phyloP scores from a whole-genome alignment of 2,797 vertebrate genomes.

The Columba guinea region DNA sequence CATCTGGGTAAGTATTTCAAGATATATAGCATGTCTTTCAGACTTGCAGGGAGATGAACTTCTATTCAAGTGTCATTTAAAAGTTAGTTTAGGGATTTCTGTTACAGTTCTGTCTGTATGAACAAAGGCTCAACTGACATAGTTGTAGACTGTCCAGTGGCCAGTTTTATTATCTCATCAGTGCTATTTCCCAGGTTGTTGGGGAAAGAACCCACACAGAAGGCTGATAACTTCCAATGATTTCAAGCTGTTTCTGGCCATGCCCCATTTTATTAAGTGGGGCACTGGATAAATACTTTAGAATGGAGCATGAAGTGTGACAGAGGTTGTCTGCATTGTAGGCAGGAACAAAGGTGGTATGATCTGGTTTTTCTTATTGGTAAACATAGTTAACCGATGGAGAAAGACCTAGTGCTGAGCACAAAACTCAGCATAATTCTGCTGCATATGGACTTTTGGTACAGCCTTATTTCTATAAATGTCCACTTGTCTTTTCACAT shows the following conservation, averaged over 20 bases:
- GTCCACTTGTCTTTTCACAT: neutral
- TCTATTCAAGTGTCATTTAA: neutral
- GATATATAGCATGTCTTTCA: neutral
- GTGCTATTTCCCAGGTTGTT: neutral
- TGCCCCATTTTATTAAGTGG: neutral
- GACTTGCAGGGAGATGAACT: neutral
- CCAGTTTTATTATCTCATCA: neutral
- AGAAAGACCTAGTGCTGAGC: neutral
- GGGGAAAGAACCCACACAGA: neutral
- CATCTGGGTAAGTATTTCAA: neutral
- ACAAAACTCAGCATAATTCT: neutral
- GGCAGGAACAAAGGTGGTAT: neutral
- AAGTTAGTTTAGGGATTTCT: neutral
- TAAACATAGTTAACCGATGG: neutral
- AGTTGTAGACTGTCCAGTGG: neutral
- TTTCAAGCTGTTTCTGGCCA: neutral
- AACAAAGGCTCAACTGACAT: rapidly evolving
- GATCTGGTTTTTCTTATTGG: neutral
- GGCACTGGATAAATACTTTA: neutral
- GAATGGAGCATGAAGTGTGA: neutral
- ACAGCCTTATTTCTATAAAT: neutral
- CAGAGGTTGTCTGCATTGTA: neutral
- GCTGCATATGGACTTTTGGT: neutral
- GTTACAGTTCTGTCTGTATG: neutral
- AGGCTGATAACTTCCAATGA: neutral